Base-by-base conservation (phyloP, 2,888 invertebrate species). In the Heliconius hortense region DNA sequence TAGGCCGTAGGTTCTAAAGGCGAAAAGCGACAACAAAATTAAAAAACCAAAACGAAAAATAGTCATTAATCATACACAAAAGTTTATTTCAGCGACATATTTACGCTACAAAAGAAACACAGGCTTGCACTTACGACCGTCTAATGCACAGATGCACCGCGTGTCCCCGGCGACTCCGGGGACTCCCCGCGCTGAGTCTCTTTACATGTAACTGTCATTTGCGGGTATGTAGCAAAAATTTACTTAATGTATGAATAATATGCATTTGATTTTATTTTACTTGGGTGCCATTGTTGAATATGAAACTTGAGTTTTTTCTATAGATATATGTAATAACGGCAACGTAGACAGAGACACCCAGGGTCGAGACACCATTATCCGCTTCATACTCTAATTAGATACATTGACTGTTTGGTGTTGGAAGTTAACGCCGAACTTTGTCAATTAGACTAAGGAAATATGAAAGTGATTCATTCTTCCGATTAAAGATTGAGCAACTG, bases 181-280 rank as follows among this genome's bases (percentile, higher is more conserved):
- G 68, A 62, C 0, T 28, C 56, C 35, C 66, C 66, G 39, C 15
- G 28, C 48, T 68, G 60, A 74, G 74, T 74, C 59, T 74, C 48
- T 74, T 74, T 62, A 21, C 74, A 26, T 74, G 74, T 74, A 74
- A 48, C 67, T 68, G 74, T 74, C 74, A 74, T 39, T 69, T 60
- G 68, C n/a, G 74, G 62, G 68, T 31, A 21, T 53, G 31, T 35
- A 31, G 35, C n/a, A 31, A 69, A 56, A 35, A 56, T 7, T 24
- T 24, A 69, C 15, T 56, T 69, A 69, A 69, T 31, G 21, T 39
- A 66, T n/a, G 53, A 56, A 53, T n/a, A n/a, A n/a, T 53, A 53
- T 31, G 10, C 48, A 62, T 31, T 39, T n/a, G 13, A 4, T 66
- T 66, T 66, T 39, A 13, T 39, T 39, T 66, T 1, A 39, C 18